Base-by-base conservation (phyloP, 1,140 invertebrate species). In the Adoxophyes honmai region DNA sequence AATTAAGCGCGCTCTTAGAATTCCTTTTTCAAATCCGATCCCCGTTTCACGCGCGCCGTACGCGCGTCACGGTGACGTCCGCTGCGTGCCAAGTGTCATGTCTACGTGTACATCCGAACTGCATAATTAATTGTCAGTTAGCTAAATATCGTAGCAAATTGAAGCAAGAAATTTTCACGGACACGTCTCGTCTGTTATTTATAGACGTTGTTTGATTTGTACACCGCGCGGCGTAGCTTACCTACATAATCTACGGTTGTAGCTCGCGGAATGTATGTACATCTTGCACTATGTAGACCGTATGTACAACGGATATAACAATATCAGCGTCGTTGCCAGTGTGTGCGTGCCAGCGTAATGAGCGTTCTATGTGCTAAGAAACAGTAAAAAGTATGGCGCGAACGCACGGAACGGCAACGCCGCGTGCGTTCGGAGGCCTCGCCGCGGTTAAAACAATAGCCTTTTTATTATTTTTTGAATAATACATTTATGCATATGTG, bases 301-400 rank as follows among this genome's bases (percentile, higher is more conserved):
- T 66, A 71, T 70, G 70, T 78, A 73, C 70, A 57, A 39, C 67
- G 72, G 70, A 75, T 74, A 82, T 78, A 82, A 82, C 82, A 81
- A 81, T 83, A 74, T 77, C 71, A 72, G 72, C 62, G 64, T 10
- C 59, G 65, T 52, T 64, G 68, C 59, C 59, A 52, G 37, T 84
- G 81, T 84, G 81, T 86, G 82, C 75, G 82, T 86, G 73, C 63
- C 66, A 54, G 68, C 70, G 84, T 87, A 85, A 85, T 86, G 82
- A 85, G 78, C 79, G 70, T 65, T 80, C 77, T 86, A 85, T 88
- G 85, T 83, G 81, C 82, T 79, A 75, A 80, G 85, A 79, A 86
- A 86, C 85, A 88, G 85, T 88, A 88, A 88, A 88, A 88, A 86
- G 85, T 88, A 80, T 81, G 82, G 85, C 82, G 82, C 82, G 82